Conservation (phyloP, 2,888 invertebrate species). For the Myopa testacea region DNA sequence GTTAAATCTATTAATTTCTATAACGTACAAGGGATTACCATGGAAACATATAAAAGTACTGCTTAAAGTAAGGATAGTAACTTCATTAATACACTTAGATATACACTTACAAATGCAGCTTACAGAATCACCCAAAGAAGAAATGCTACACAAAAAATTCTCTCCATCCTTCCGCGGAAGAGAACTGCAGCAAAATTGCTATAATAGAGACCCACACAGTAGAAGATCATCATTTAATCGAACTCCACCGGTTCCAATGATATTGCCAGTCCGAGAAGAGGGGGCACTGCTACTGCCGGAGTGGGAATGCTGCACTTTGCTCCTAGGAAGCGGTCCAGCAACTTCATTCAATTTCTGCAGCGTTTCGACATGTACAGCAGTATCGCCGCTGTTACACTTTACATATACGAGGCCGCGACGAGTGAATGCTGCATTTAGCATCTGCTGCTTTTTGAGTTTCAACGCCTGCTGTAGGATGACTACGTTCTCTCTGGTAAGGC, state of each 20-base stretch:
- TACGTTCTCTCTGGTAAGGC: slow-evolving; percentile 9
- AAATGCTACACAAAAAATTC: too few relatives aligned
- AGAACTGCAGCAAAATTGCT: too few relatives aligned
- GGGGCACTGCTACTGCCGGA: too few relatives aligned
- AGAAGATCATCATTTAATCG: too few relatives aligned
- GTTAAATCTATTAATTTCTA: too few relatives aligned
- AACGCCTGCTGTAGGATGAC: neutral
- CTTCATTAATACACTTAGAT: neutral
- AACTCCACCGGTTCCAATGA: too few relatives aligned
- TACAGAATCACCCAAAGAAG: too few relatives aligned
- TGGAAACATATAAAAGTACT: neutral
- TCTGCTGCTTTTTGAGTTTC: neutral
- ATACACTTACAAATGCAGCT: neutral
- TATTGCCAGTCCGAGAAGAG: too few relatives aligned
- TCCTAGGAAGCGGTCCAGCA: neutral
- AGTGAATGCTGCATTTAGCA: slow-evolving; percentile 6
- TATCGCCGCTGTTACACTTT: neutral
- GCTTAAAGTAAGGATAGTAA: neutral
- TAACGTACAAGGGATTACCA: neutral
- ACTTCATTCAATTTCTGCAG: neutral
- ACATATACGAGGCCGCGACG: slow-evolving; percentile 6
- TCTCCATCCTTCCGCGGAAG: too few relatives aligned
- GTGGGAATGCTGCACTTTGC: neutral
- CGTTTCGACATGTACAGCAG: neutral
- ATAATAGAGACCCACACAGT: too few relatives aligned